Base-by-base conservation (phyloP, 1,140 invertebrate genomes). In the Stratiolaelaps scimitus region DNA sequence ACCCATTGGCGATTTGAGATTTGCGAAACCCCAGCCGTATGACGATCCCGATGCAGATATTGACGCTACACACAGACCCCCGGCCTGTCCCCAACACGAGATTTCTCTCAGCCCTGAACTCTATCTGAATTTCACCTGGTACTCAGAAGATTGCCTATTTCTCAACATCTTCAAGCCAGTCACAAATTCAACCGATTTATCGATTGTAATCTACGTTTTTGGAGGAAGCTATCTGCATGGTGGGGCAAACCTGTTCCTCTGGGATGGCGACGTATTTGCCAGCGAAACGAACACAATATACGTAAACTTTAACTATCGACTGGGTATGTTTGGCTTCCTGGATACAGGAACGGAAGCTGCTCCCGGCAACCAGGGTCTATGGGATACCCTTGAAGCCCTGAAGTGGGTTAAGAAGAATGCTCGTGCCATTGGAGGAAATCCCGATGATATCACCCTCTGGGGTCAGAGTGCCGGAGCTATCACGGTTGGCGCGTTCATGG, bases 151-250 rank as follows among this genome's bases (percentile, higher is more conserved):
- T 74, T 95, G 91, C 74, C 78, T 95, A 0, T 94, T 93, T 74
- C 78, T 95, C 70, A 94, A 92, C 74, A 81, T 95, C 48, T 93
- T 88, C 87, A 88, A 89, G 23, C 89, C 89, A 1, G 85, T 43
- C 0, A 66, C 44, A 1, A 53, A 65, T 2, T 19, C 47, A 13
- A 48, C 47, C 47, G 15, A 48, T 15, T 70, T 72, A 0, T 81
- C 85, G 0, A 85, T 88, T 0, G 83, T 89, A 81, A 80, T 87
- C 1, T 89, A 82, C 81, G 80, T 89, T 28, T 83, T 88, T 72
- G 86, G 86, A 0, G 87, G 87, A 1, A 80, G 80, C 1, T 86
- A 86, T 69, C 77, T 80, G 1, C 47, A 79, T 67, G 84, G 84
- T 5, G 80, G 79, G 1, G 80, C 80, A 19, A 81, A 80, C 70